A percentile compares a stretch with the other conserved stretches of the same genome.
phyloP scores from a whole-genome alignment of 2,113 vertebrate species.

The Grus americana region DNA sequence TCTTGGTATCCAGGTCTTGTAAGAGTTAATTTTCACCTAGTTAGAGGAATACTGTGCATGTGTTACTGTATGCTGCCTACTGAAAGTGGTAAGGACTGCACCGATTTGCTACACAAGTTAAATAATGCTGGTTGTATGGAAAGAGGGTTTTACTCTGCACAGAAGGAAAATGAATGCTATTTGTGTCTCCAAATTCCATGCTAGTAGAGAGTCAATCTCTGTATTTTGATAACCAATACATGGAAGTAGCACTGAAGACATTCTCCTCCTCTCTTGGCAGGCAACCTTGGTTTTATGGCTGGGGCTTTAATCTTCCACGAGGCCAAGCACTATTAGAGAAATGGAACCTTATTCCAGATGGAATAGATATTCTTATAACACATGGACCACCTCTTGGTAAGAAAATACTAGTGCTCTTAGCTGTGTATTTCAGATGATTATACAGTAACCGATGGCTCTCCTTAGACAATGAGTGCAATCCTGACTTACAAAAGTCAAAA shows the following conservation, averaged over 20 bases:
- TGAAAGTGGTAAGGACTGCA: neutral
- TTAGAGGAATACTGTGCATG: neutral
- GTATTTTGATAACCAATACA: constrained; percentile 34
- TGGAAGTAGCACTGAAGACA: constrained; percentile 56
- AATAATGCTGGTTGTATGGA: neutral
- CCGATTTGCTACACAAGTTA: neutral
- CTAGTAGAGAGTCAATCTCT: neutral
- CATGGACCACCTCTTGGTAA: constrained; percentile 96
- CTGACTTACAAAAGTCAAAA: neutral
- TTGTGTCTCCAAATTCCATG: constrained; percentile 15
- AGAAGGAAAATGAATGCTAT: constrained; percentile 10
- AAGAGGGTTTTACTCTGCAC: neutral
- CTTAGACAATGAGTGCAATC: neutral
- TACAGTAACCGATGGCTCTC: neutral
- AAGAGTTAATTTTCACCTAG: neutral
- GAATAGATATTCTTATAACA: constrained; percentile 92
- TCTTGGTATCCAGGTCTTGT: neutral
- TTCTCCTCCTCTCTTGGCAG: constrained; percentile 71
- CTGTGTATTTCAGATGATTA: constrained; percentile 17
- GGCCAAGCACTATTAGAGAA: constrained; percentile 97
- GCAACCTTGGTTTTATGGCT: constrained; percentile 98
- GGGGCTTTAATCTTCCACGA: constrained; percentile 95
- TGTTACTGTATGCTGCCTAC: neutral
- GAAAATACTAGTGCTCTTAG: constrained; percentile 45
- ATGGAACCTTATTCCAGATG: constrained; percentile 96